Evolutionary conservation across 2,797 vertebrate genomes (phyloP).

Genomic region (Xenopus petersii): DNA sequence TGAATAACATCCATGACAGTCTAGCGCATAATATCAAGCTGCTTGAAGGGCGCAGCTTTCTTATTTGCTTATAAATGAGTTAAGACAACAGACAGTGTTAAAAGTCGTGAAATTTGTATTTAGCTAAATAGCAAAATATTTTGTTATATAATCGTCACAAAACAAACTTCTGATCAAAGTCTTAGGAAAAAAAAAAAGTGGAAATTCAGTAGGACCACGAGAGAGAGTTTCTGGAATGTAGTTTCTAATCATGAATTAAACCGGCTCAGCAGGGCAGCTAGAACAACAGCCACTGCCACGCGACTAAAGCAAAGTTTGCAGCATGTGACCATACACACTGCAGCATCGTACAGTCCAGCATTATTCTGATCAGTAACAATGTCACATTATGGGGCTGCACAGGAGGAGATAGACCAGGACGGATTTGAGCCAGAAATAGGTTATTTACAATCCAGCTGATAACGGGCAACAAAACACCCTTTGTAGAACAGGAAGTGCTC

Average conservation of each 20-base stretch:
- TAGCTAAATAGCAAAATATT: conserved; percentile 42
- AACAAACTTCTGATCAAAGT: conserved; percentile 8
- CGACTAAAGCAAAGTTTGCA: no score
- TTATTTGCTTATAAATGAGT: no score
- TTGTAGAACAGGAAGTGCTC: neutral
- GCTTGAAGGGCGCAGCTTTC: no score
- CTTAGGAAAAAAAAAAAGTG: conserved; percentile 9
- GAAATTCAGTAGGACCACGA: conserved; percentile 28
- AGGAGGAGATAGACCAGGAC: conserved; percentile 1
- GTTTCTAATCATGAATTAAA: neutral
- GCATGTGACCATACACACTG: no score
- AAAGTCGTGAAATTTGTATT: conserved; percentile 45
- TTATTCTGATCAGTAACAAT: no score
- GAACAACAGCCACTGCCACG: neutral
- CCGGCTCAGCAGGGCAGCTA: neutral
- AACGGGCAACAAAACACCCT: neutral
- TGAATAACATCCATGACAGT: no score
- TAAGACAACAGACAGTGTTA: conserved; percentile 11
- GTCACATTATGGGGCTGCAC: no score
- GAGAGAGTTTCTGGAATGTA: conserved; percentile 14
- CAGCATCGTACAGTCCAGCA: no score
- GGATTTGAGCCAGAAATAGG: conserved; percentile 4
- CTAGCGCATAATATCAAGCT: no score
- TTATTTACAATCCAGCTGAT: neutral
- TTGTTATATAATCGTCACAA: conserved; percentile 13